Evolutionary conservation across 2,888 invertebrate genomes (phyloP).

Genomic region (Blastobasis lacticolella): DNA sequence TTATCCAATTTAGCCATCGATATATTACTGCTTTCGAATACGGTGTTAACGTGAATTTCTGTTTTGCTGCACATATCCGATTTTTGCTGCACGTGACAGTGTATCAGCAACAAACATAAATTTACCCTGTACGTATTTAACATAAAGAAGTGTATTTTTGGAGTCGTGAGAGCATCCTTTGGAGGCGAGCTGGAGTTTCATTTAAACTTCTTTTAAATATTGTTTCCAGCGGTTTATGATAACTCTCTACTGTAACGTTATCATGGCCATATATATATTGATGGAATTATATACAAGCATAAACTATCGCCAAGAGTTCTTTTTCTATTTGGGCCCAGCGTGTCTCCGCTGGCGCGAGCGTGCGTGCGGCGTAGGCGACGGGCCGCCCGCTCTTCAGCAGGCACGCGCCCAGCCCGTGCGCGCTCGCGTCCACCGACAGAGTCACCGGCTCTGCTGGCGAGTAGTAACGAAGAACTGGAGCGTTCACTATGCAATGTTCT

Average conservation of each 20-base stretch:
- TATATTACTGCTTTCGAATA: not conserved
- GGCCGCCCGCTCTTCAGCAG: slow-evolving; percentile 9
- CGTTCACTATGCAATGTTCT: slow-evolving; percentile 1
- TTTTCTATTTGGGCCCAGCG: slow-evolving; percentile 11
- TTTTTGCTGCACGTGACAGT: slow-evolving; percentile 19
- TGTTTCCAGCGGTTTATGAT: slow-evolving; percentile 28
- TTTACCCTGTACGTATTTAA: slow-evolving; percentile 22
- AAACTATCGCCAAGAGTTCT: slow-evolving; percentile 9
- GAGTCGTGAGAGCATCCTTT: not conserved
- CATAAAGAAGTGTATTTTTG: not conserved
- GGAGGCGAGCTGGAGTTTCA: slow-evolving; percentile 10
- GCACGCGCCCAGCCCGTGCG: slow-evolving; percentile 5
- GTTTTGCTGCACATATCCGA: slow-evolving; percentile 7
- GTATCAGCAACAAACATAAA: slow-evolving; percentile 25
- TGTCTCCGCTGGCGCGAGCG: slow-evolving; percentile 5
- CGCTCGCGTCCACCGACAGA: slow-evolving; percentile 8
- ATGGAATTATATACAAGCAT: slow-evolving; percentile 8
- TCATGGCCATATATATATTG: slow-evolving; percentile 10
- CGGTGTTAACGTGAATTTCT: slow-evolving; percentile 1
- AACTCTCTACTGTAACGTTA: slow-evolving; percentile 18
- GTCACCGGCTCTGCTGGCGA: slow-evolving; percentile 4
- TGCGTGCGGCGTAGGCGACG: slow-evolving; percentile 5
- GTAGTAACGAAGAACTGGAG: slow-evolving; percentile 8
- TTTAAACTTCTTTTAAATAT: slow-evolving; percentile 16
- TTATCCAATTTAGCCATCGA: not conserved